Conservation (phyloP, 1,140 invertebrate species). For the Delia radicum region DNA sequence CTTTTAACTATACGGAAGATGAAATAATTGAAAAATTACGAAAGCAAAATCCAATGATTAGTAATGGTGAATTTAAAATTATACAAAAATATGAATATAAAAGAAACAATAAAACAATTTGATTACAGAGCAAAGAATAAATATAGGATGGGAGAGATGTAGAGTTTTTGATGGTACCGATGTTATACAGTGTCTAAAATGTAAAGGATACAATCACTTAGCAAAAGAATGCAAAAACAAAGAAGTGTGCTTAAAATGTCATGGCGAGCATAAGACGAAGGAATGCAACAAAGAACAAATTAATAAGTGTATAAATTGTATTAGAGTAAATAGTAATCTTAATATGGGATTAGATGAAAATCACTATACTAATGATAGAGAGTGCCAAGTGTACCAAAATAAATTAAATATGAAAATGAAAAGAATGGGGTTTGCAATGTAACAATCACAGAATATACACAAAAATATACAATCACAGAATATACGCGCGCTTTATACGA, state of each 20-base stretch:
- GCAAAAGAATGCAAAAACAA: not conserved
- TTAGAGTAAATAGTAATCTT: not conserved
- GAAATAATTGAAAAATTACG: no score
- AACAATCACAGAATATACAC: not conserved
- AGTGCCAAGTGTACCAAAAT: not conserved
- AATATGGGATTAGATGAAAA: not conserved
- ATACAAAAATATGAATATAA: no score
- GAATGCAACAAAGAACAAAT: not conserved
- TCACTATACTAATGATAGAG: not conserved
- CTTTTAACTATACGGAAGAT: no score
- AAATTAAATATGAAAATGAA: not conserved
- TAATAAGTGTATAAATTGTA: not conserved
- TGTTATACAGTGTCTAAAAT: not conserved
- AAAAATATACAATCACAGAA: not conserved
- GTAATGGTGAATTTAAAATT: no score
- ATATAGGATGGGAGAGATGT: not conserved
- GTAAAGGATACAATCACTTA: not conserved
- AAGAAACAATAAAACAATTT: not conserved
- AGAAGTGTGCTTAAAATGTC: not conserved
- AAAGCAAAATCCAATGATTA: no score
- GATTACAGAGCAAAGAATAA: not conserved
- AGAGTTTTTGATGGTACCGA: not conserved
- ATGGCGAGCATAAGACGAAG: not conserved
- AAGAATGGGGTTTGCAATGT: not conserved
- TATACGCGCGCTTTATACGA: not conserved